A percentile compares a stretch with the other conserved stretches of the same genome.
Conservation (phyloP, 2,113 vertebrate genomes). For the Psilopsiagon aymara region DNA sequence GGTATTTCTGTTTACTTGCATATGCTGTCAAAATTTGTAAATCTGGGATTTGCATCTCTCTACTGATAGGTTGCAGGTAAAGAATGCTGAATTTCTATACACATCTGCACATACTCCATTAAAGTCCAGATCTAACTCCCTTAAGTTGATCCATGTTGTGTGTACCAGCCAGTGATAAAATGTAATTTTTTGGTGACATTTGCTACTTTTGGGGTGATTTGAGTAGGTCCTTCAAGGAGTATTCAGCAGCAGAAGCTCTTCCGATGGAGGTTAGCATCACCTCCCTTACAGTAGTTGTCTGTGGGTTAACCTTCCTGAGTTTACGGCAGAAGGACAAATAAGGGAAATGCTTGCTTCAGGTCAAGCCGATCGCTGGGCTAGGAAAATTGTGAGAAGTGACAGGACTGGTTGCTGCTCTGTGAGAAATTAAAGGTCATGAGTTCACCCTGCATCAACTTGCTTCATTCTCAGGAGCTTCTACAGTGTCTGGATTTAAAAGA, state of each 20-base stretch:
- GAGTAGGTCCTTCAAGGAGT: background rate
- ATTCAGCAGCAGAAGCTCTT: background rate
- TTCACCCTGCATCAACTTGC: background rate
- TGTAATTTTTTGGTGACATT: background rate
- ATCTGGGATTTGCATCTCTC: background rate
- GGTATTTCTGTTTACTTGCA: background rate
- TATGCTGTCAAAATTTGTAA: background rate
- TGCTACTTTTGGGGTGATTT: background rate
- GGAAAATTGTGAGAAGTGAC: background rate
- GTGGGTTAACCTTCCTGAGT: background rate
- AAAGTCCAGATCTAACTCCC: background rate
- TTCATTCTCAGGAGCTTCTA: background rate
- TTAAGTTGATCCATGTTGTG: background rate
- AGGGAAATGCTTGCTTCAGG: background rate
- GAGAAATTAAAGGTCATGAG: background rate
- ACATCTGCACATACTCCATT: accelerated
- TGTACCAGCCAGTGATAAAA: background rate
- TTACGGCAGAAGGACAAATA: background rate
- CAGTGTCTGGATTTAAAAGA: background rate
- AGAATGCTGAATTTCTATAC: background rate
- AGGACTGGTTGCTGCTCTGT: background rate
- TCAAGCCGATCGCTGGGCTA: background rate
- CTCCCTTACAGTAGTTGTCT: background rate
- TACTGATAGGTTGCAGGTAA: background rate
- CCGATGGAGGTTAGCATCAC: accelerated